Evolutionary conservation across 2,113 vertebrate genomes (phyloP).

Genomic region (Halcyon malimbica): DNA sequence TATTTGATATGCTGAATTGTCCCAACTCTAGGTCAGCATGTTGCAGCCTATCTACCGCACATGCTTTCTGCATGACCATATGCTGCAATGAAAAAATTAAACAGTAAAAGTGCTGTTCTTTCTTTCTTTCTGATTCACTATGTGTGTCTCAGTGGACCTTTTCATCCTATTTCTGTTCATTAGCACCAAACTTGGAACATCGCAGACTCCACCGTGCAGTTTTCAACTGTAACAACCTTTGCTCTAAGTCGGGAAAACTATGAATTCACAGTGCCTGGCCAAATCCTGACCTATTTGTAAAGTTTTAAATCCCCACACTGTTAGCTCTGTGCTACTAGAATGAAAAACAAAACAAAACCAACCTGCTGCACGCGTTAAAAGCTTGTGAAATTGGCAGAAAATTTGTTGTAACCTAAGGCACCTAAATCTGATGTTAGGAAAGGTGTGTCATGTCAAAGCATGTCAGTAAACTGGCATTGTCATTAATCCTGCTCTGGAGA

Average conservation of each 20-base stretch:
- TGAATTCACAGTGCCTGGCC: not conserved
- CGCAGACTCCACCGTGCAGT: not conserved
- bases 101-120: not conserved
- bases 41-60: not conserved
- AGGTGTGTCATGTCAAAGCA: not conserved
- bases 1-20: not conserved
- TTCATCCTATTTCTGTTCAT: not conserved
- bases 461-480: not conserved
- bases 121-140: not conserved
- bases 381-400: not conserved
- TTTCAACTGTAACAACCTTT: not conserved
- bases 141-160: not conserved
- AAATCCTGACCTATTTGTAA: not conserved
- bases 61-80: not conserved
- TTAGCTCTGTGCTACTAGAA: not conserved
- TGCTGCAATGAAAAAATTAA: not conserved
- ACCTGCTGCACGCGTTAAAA: not conserved
- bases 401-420: not conserved
- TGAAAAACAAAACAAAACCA: not conserved
- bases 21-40: not conserved
- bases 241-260: not conserved
- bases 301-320: not conserved
- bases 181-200: not conserved
- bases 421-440: not conserved
- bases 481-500: not conserved